Evolutionary conservation across 2,888 invertebrate species (phyloP).

Genomic region (Spilarctia lutea): DNA sequence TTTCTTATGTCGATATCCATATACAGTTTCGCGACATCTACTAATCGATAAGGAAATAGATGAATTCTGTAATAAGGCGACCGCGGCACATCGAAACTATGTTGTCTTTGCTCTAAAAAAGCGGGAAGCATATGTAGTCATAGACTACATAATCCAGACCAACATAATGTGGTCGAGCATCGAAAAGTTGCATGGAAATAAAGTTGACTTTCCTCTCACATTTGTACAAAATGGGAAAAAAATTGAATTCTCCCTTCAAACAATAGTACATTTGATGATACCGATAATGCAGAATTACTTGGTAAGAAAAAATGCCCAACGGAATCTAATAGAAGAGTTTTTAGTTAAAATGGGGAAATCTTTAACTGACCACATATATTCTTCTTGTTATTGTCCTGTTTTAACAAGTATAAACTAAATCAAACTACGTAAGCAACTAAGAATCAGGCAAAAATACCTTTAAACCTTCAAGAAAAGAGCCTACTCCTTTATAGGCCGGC

Average conservation of each 20-base stretch:
- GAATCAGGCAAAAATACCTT: too few relatives aligned
- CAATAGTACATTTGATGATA: conserved; percentile 49
- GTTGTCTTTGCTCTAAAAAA: conserved; percentile 44
- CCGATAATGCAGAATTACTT: conserved; percentile 47
- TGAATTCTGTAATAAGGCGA: conserved; percentile 51
- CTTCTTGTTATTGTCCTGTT: conserved; percentile 23
- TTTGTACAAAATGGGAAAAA: conserved; percentile 58
- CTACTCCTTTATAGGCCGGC: too few relatives aligned
- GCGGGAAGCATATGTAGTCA: conserved; percentile 42
- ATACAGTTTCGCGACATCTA: conserved; percentile 21
- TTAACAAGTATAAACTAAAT: too few relatives aligned
- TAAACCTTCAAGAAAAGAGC: too few relatives aligned
- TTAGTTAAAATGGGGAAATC: conserved; percentile 40
- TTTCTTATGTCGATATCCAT: conserved; percentile 21
- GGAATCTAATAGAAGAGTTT: conserved; percentile 39
- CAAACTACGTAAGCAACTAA: too few relatives aligned
- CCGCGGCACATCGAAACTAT: conserved; percentile 47
- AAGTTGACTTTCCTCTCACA: conserved; percentile 37
- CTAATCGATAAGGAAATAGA: conserved; percentile 29
- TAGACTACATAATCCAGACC: conserved; percentile 52
- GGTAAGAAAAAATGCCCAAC: conserved; percentile 18
- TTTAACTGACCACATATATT: conserved; percentile 53
- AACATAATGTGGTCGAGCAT: conserved; percentile 54
- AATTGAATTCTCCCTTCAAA: conserved; percentile 55
- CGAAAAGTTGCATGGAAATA: conserved; percentile 37